These are phyloP conservation scores for Sula dactylatra DNA, from an alignment of 2,113 vertebrate genomes.

Conservation along the genomic window DNA sequence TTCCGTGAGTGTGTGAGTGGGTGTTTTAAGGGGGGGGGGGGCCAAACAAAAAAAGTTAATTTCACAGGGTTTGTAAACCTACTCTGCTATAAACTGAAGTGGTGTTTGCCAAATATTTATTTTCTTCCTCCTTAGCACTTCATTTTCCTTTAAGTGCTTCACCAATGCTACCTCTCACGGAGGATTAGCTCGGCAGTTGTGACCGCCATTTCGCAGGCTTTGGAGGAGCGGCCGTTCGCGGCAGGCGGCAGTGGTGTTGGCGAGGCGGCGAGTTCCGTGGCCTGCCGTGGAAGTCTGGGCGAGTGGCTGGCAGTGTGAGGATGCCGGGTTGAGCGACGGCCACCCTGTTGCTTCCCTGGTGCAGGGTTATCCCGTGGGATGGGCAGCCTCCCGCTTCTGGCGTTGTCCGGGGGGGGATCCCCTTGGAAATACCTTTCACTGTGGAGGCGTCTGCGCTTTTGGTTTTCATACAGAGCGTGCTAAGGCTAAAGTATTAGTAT, in stretches of 20 bases:
- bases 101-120: neutral
- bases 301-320: neutral
- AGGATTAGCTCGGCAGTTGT: neutral
- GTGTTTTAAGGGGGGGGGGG: neutral
- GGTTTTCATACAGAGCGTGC: neutral
- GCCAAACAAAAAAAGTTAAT: neutral
- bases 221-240: rapidly evolving
- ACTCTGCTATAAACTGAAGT: neutral
- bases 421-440: neutral
- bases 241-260: rapidly evolving
- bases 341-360: neutral
- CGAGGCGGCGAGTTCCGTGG: neutral
- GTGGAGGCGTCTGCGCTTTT: rapidly evolving
- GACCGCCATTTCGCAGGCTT: rapidly evolving
- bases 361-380: neutral
- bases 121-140: neutral
- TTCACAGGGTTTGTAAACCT: neutral
- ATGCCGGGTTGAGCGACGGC: neutral
- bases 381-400: neutral
- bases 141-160: neutral
- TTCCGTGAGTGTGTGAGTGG: neutral
- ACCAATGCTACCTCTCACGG: rapidly evolving
- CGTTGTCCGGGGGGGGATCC: neutral
- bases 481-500: neutral
- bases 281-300: neutral